phyloP scores from a whole-genome alignment of 2,113 vertebrate species.

The Anoura caudifer region DNA sequence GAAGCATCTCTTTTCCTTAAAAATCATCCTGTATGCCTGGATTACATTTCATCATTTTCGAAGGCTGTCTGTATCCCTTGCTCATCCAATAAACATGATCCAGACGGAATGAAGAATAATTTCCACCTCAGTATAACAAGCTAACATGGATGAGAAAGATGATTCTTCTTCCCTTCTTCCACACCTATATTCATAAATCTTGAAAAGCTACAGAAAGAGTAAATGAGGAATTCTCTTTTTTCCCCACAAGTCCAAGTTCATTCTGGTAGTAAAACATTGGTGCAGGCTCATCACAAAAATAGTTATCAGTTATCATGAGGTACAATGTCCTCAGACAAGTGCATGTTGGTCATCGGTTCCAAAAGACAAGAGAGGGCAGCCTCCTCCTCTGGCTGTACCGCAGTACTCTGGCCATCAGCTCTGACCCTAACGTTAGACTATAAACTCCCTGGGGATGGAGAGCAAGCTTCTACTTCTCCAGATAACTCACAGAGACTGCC shows the following conservation, averaged over 20 bases:
- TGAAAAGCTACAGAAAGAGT: conserved; percentile 26
- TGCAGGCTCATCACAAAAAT: not conserved
- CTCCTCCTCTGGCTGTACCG: not conserved
- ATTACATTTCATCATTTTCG: not conserved
- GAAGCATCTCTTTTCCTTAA: not conserved
- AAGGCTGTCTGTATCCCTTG: conserved; percentile 17
- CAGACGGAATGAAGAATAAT: not conserved
- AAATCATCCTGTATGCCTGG: not conserved
- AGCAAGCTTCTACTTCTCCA: not conserved
- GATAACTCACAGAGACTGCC: not conserved
- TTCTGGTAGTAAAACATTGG: not conserved
- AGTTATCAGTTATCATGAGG: not conserved
- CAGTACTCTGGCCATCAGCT: not conserved
- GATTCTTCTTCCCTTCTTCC: conserved; percentile 4
- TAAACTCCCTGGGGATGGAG: not conserved
- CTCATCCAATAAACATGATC: conserved; percentile 2
- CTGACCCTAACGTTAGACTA: not conserved
- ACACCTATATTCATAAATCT: conserved; percentile 10
- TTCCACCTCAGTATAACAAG: conserved; percentile 15
- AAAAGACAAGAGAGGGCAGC: not conserved
- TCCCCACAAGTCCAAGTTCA: not conserved
- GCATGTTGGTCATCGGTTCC: not conserved
- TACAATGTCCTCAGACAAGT: not conserved
- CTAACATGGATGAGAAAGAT: not conserved
- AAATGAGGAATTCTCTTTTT: not conserved